Conservation (phyloP, 2,888 invertebrate species). For the Molanna angustata region DNA sequence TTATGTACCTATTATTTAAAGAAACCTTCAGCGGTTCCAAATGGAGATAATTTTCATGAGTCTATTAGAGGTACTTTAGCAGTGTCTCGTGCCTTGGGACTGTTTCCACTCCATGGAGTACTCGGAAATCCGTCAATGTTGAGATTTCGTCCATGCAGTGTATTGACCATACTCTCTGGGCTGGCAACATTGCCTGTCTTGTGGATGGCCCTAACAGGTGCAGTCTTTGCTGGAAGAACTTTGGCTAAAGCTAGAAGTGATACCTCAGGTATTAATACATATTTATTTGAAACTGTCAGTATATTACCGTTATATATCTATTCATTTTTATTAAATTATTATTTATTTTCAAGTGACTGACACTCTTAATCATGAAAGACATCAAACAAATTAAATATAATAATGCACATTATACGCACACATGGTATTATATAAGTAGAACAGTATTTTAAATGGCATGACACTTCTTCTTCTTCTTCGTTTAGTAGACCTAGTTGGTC, state of each 20-base stretch:
- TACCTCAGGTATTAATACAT: slow-evolving; percentile 19
- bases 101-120: slow-evolving; percentile 26
- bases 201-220: slow-evolving; percentile 18
- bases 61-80: slow-evolving; percentile 20
- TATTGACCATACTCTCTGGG: slow-evolving; percentile 18
- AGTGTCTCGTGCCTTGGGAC: slow-evolving; percentile 20
- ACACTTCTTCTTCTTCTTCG: too few species aligned
- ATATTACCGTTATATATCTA: too few species aligned
- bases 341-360: too few species aligned
- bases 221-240: slow-evolving; percentile 9
- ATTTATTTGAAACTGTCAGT: neutral
- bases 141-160: slow-evolving; percentile 5
- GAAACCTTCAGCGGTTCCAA: too few species aligned
- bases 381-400: too few species aligned
- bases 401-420: too few species aligned
- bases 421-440: too few species aligned
- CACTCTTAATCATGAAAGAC: too few species aligned
- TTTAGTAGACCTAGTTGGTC: too few species aligned
- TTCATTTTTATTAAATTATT: too few species aligned
- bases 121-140: neutral
- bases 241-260: slow-evolving; percentile 11
- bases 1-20: too few species aligned
- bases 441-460: too few species aligned
- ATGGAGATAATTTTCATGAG: slow-evolving; percentile 17
- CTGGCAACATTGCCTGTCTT: slow-evolving; percentile 21